Evolutionary conservation across 2,797 vertebrate genomes (phyloP).

Genomic region (Eremophila alpestris): DNA sequence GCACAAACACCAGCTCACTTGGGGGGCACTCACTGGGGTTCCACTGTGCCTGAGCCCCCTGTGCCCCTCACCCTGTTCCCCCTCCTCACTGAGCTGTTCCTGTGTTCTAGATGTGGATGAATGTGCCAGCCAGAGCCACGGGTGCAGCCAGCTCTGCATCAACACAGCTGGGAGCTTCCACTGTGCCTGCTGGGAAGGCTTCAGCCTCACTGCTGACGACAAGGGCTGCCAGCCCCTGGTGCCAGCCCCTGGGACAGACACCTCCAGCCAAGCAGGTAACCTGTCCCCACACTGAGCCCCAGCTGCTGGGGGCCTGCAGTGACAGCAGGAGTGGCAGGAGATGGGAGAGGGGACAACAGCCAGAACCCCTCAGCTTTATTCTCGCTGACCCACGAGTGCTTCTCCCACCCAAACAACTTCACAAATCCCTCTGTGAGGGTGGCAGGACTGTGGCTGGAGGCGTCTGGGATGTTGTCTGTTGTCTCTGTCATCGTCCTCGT

Average conservation of each 20-base stretch:
- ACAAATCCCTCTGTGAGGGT: not conserved
- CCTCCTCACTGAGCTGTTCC: not conserved
- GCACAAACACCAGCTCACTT: rapidly evolving
- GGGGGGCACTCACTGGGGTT: not conserved
- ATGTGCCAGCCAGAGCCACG: constrained; percentile 70
- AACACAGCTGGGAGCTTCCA: constrained; percentile 86
- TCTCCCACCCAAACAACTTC: not conserved
- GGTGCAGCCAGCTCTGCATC: constrained; percentile 83
- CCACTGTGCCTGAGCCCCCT: not conserved
- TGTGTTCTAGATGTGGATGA: constrained; percentile 86
- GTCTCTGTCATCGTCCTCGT: not conserved
- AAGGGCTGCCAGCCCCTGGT: constrained; percentile 66
- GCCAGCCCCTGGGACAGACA: not conserved
- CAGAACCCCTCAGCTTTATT: not conserved
- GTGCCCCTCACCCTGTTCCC: not conserved
- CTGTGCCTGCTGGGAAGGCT: constrained; percentile 81
- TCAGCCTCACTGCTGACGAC: constrained; percentile 71
- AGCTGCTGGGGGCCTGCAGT: rapidly evolving
- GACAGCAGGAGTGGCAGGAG: not conserved
- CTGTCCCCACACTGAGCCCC: rapidly evolving
- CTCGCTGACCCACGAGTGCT: not conserved
- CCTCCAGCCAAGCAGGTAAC: constrained; percentile 56
- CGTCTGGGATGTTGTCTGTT: not conserved
- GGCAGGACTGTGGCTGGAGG: not conserved
- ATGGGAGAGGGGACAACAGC: not conserved